Base-by-base conservation (phyloP, 2,113 vertebrate genomes). In the Mobula birostris region DNA sequence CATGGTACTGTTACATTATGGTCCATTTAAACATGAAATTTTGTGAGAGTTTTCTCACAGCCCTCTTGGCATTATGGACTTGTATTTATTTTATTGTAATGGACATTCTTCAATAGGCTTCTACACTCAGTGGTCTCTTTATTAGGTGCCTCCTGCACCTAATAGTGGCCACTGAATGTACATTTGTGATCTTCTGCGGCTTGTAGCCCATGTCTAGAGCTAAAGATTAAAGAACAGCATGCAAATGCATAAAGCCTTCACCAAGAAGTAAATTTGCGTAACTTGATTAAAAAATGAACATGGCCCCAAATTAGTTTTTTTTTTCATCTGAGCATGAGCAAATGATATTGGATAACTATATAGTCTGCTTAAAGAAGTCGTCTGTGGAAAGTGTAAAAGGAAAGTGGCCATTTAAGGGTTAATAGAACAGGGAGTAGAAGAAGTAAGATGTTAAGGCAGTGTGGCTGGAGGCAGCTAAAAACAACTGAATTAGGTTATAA, bases 401-500 rank as follows among this genome's bases (percentile, higher is more conserved):
- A 12, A 12, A 2, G 63, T 72, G 90, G 90, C 68, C 36, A 92
- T 40, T 92, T 17, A 48, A 14, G 36, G 32, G 70, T 93, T 93
- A 93, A 93, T 9, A 9, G 7, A 92, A n/a, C 6, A 93, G 72
- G 36, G 14, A 66, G 14, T 95, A 94, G 94, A 95, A 95, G 95
- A 96, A 96, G 95, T 94, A 94, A 96, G 95, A 95, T 63, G 94
- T 96, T 90, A 66, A 8, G 97, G 96, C 96, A 97, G 97, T 96
- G 97, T 97, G 97, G 97, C 95, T 96, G 96, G 96, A 97, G 96
- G 96, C 97, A 97, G 96, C 96, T 97, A 96, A 97, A 97, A 97
- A 96, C 96, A 96, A 96, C 94, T 95, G 96, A 97, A 97, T 97
- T 96, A 96, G 96, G 97, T 97, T 97, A 97, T 97, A 97, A 97